Percentiles rank a stretch among this genome's conserved stretches.
These are phyloP conservation scores for Anableps anableps DNA, from an alignment of 2,797 vertebrate species.

Conservation along the genomic window DNA sequence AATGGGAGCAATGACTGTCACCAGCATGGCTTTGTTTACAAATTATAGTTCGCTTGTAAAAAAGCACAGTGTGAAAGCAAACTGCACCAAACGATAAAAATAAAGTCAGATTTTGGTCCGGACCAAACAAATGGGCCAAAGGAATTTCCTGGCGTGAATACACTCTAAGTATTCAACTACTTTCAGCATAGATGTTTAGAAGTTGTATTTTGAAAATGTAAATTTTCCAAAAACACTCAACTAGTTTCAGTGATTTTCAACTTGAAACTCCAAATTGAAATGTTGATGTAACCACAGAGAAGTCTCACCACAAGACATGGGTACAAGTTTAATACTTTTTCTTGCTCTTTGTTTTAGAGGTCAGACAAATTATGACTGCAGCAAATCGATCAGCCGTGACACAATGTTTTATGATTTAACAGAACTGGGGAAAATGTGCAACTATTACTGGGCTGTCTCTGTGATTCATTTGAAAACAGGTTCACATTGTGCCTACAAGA, in stretches of 20 bases:
- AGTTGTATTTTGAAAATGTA: conserved; percentile 15
- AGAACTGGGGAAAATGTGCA: not conserved
- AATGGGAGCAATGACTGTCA: too few species aligned
- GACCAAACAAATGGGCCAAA: too few species aligned
- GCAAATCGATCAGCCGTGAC: not conserved
- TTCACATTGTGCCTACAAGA: not conserved
- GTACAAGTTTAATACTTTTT: conserved; percentile 4
- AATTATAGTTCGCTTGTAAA: too few species aligned
- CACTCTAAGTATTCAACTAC: conserved; percentile 20
- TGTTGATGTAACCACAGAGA: not conserved
- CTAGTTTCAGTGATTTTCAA: conserved; percentile 14
- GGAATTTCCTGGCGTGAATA: too few species aligned
- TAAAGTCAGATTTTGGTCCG: too few species aligned
- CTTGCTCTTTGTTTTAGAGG: not conserved
- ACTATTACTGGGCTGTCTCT: not conserved
- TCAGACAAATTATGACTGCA: not conserved
- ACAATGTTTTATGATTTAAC: not conserved
- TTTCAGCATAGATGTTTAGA: conserved; percentile 35
- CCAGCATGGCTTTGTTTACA: too few species aligned
- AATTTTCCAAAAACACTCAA: conserved; percentile 25
- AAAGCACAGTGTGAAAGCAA: too few species aligned
- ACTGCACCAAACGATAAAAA: too few species aligned
- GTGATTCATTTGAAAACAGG: not conserved
- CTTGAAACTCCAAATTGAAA: not conserved
- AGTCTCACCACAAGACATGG: not conserved